Base-by-base conservation (phyloP, 2,113 vertebrate genomes). In the Drymodes brunneopygia region DNA sequence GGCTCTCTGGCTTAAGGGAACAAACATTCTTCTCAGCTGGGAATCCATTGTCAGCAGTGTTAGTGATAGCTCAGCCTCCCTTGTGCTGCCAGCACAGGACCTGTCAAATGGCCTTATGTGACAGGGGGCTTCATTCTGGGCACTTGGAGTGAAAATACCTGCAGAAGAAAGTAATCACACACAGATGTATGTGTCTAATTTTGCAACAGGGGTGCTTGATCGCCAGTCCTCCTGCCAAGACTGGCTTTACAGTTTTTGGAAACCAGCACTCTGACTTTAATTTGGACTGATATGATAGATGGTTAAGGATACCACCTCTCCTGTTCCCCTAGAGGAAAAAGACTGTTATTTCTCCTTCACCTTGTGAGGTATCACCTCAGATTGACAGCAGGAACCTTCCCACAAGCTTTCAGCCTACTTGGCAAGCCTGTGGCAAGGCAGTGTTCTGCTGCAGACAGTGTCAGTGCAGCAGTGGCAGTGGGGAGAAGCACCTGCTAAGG, bases 391-490 rank as follows among this genome's bases (percentile, higher is more conserved):
- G 72, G 48, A 56, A 61, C 51, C 33, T 86, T 86, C 9, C 70
- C 47, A 61, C 50, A 40, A 44, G 47, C 56, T 78, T 67, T 89
- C 58, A 61, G 10, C 17, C 6, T 9, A 15, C 29, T 36, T 89
- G 73, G 33, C 51, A 84, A 9, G 66, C 38, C 35, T 38, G n/a
- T 44, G 61, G 77, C 48, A 51, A 74, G 35, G 3, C 36, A 47
- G 0, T 24, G 40, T 31, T 84, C 27, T 57, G 72, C 72, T 84
- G 60, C 25, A 57, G 21, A 7, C 19, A 22, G 56, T 2, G 7
- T 54, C 86, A 58, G 88, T 0, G 0, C 57, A 64, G 53, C 0
- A 0, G 29, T 60, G 31, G 40, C 53, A 23, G 6, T 9, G 61
- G 40, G 44, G 78, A 81, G 42, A 84, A 75, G 40, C 40, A 60